Evolutionary conservation across 2,888 invertebrate genomes (phyloP), one percentile per base, ranked within the genome.

Genomic region (Xanthostigma xanthostigma): DNA sequence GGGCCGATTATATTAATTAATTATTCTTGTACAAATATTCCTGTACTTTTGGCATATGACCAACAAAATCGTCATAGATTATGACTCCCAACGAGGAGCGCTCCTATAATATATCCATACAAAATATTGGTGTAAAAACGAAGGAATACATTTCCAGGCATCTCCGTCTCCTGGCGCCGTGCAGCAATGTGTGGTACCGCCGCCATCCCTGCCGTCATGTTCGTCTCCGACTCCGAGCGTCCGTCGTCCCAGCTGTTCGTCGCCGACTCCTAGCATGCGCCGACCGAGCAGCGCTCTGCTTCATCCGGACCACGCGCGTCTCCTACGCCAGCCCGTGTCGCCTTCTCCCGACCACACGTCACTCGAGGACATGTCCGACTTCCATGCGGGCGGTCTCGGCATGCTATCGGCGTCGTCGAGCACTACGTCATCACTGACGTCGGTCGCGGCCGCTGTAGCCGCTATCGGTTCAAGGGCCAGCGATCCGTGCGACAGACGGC

Each of bases 301-400:
- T 49, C 82, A 82, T 66, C 82, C 82, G 8, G 79, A 82, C 59
- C 81, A 81, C 62, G 82, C 82, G 17, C 67, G 80, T 10, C 65
- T 80, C n/a, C 71, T 79, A 17, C 65, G 64, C 59, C 64, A 42
- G 53, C 58, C 61, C 62, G 63, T 62, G 59, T 64, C 71, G 4
- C 65, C 69, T 34, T 60, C 62, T 9, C 62, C 64, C 1, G 70
- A 72, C 49, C 64, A 65, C 12, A 63, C 65, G 6, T 69, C 71
- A 36, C 58, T 67, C 49, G 72, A 72, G 50, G 68, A 67, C 52
- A 55, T 67, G 41, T 69, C 67, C 39, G 73, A 74, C 55, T 64
- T 68, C 52, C 66, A 70, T 53, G 58, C 59, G 10, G 27, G 27
- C 46, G 68, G 68, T 53, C 56, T 61, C 27, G 59, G 58, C 44